Base-by-base conservation (phyloP, 2,113 vertebrate genomes). In the Isichthys henryi region DNA sequence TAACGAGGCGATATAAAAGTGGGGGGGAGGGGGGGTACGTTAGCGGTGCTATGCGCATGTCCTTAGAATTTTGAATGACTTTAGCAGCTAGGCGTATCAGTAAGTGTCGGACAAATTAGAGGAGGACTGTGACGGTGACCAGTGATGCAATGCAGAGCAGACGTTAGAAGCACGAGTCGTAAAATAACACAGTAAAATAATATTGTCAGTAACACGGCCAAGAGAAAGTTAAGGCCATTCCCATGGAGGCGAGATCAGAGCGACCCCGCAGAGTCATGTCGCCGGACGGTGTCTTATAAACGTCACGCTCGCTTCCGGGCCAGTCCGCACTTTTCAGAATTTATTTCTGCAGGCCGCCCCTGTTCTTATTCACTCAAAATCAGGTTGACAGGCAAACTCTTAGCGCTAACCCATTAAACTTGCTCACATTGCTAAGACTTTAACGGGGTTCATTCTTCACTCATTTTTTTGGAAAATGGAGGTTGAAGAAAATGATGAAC, bases 131-230 rank as follows among this genome's bases (percentile, higher is more conserved):
- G 27, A 50, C 19, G 50, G 23, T 8, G 85, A 56, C n/a, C n/a
- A 2, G 50, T 87, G 85, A 87, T 52, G 50, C 85, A 53, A 53
- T 19, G 50, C 85, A 87, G 85, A 87, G 50, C 85, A 39, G 85
- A 13, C 50, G 17, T 35, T 87, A 27, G 13, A 53, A 87, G 31
- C 27, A 27, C 50, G 2, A 27, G 49, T 87, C 50, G 50, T 87
- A 87, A 87, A 87, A 86, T 53, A 52, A 86, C 50, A 56, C 27
- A 35, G 85, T 86, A 86, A 52, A 86, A 53, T 87, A 87, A 56
- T 87, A 87, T 56, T 87, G 85, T 56, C 85, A 43, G 85, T 53
- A 87, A 87, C 17, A 39, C 50, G 53, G 85, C 85, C 85, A 87
- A 87, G 50, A 56, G 27, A 35, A 27, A 86, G 83, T 3, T 23